These are phyloP conservation scores for Carettochelys insculpta DNA, from an alignment of 2,113 vertebrate species.

Conservation along the genomic window DNA sequence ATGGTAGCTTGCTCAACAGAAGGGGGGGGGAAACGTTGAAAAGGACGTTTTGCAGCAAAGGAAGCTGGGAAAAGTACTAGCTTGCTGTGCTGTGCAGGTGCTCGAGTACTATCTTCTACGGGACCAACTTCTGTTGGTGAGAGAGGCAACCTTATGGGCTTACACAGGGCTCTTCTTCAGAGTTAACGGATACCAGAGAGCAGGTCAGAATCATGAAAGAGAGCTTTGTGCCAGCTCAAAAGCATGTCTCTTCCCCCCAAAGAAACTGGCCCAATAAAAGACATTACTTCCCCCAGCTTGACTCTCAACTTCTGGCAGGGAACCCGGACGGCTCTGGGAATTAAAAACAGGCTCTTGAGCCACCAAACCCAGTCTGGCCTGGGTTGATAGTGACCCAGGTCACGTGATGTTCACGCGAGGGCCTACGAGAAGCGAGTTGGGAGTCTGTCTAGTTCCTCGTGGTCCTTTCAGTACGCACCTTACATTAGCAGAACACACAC, in stretches of 20 bases:
- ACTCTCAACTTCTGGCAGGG: not conserved
- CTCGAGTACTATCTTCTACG: not conserved
- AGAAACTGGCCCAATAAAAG: not conserved
- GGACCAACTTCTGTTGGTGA: not conserved
- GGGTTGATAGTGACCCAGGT: not conserved
- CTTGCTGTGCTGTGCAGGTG: not conserved
- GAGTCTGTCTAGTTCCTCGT: not conserved
- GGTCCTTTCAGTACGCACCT: not conserved
- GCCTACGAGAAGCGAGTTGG: not conserved
- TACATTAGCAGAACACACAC: not conserved
- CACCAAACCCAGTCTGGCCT: not conserved
- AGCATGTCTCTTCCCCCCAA: not conserved
- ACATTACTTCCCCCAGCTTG: too few species aligned
- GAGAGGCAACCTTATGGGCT: not conserved
- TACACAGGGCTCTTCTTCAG: not conserved
- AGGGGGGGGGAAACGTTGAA: too few species aligned
- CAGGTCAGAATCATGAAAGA: not conserved
- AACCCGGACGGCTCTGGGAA: not conserved
- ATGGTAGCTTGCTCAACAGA: not conserved
- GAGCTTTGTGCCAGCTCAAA: not conserved
- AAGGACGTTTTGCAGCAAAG: too few species aligned
- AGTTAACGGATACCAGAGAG: not conserved
- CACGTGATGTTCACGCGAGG: not conserved
- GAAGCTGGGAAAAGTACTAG: not conserved
- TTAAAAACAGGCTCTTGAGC: not conserved